Evolutionary conservation across 2,888 invertebrate genomes (phyloP).

Genomic region (Cantharis lateralis): DNA sequence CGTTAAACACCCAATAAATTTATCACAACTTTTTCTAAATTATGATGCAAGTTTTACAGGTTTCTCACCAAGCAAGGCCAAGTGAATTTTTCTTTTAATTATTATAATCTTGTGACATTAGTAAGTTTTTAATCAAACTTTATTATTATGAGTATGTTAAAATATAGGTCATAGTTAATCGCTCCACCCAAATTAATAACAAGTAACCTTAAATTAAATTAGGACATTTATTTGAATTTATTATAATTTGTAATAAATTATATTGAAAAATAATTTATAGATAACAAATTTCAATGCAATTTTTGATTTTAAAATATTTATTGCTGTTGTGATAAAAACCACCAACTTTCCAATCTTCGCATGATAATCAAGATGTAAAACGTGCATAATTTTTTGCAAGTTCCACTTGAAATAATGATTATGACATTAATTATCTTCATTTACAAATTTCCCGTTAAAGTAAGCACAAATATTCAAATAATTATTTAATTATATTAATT

Average conservation of each 20-base stretch:
- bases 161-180: not conserved
- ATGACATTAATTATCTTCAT: not conserved
- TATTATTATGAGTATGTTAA: not conserved
- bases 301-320: not conserved
- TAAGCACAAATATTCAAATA: not conserved
- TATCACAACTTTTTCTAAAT: not conserved
- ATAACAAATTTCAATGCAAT: not conserved
- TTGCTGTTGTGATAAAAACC: not conserved
- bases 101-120: not conserved
- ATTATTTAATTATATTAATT: not conserved
- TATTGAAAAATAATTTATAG: not conserved
- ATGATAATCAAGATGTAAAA: not conserved
- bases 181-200: not conserved
- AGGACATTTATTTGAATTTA: not conserved
- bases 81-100: not conserved
- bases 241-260: not conserved
- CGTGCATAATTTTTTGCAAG: not conserved
- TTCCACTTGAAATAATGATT: not conserved
- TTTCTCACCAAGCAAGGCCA: not conserved
- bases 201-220: not conserved
- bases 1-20: not conserved
- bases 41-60: not conserved
- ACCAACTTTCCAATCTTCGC: not conserved
- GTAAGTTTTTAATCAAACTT: not conserved
- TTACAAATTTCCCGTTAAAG: not conserved